Percentiles rank a stretch among this genome's conserved stretches.
phyloP scores from a whole-genome alignment of 2,888 invertebrate genomes.

The Protodeltote pygarga region DNA sequence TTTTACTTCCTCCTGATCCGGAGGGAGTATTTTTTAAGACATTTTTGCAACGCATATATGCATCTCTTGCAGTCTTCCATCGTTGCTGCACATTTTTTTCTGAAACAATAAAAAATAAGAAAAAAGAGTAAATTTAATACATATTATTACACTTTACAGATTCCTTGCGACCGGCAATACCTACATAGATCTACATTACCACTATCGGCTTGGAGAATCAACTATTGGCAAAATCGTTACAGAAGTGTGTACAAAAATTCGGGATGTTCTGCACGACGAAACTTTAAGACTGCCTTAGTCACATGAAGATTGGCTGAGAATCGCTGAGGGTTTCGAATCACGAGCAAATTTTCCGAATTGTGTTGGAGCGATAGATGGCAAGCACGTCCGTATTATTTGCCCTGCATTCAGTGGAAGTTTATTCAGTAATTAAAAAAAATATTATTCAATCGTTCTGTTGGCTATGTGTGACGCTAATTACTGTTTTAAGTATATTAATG shows the following conservation, averaged over 20 bases:
- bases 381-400: slow-evolving; percentile 25
- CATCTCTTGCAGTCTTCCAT: slow-evolving; percentile 28
- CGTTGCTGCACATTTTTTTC: slow-evolving; percentile 26
- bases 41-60: slow-evolving; percentile 32
- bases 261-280: slow-evolving; percentile 37
- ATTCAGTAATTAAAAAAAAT: slow-evolving; percentile 26
- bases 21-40: slow-evolving; percentile 28
- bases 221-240: slow-evolving; percentile 40
- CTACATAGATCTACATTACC: slow-evolving; percentile 29
- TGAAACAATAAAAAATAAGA: slow-evolving; percentile 30
- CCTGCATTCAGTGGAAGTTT: slow-evolving; percentile 27
- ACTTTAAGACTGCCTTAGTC: slow-evolving; percentile 26
- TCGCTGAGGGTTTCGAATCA: slow-evolving; percentile 32
- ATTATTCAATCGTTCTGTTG: slow-evolving; percentile 27
- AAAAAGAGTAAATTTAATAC: slow-evolving; percentile 21
- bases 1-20: slow-evolving; percentile 32
- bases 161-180: slow-evolving; percentile 29
- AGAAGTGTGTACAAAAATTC: slow-evolving; percentile 41
- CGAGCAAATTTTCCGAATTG: slow-evolving; percentile 36
- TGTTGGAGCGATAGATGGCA: slow-evolving; percentile 33
- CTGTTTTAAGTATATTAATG: slow-evolving; percentile 26
- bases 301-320: slow-evolving; percentile 30
- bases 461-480: slow-evolving; percentile 34
- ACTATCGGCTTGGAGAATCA: slow-evolving; percentile 33
- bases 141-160: slow-evolving; percentile 30